Base-by-base conservation (phyloP, 2,888 invertebrate species). In the Bursaphelenchus okinawaensis region DNA sequence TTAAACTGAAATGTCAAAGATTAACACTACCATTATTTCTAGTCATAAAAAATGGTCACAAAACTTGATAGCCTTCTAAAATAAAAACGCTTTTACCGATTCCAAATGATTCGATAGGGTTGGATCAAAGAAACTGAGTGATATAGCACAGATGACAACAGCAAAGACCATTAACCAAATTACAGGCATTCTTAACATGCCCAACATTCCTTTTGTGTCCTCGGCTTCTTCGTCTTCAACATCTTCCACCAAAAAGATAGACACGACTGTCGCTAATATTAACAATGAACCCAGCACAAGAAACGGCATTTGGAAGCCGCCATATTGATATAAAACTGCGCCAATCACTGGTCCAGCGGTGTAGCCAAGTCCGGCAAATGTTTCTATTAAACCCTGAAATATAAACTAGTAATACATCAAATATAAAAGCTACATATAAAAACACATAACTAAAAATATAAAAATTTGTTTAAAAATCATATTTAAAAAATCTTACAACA, bases 301-400 rank as follows among this genome's bases (percentile, higher is more conserved):
- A 63, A 81, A 81, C 7, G 81, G 81, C 7, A 75, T 63, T 62
- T 76, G 74, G 52, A 74, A 76, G 7, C 75, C 75, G 23, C 79
- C 79, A 57, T 75, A 69, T 60, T 81, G 78, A 82, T 89, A 93
- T 0, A 93, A 86, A 0, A 90, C 89, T 0, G 92, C 67, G 0
- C 93, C 93, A 9, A 93, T 87, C 0, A 91, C 91, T 0, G 93
- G 93, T 0, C 93, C 93, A 0, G 91, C 90, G 66, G 93, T 92
- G 65, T 93, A 87, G 88, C 93, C 77, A 88, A 87, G 72, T 0
- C 93, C 93, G 82, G 91, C 92, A 83, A 91, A 92, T 0, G 92
- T 83, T 68, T 85, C 85, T 64, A 84, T 75, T 6, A 84, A 75
- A 16, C 84, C 84, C 83, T 84, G 72, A 64, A 52, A 26, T 19